Base-by-base conservation (phyloP, 1,140 invertebrate genomes). In the Cylas formicarius region DNA sequence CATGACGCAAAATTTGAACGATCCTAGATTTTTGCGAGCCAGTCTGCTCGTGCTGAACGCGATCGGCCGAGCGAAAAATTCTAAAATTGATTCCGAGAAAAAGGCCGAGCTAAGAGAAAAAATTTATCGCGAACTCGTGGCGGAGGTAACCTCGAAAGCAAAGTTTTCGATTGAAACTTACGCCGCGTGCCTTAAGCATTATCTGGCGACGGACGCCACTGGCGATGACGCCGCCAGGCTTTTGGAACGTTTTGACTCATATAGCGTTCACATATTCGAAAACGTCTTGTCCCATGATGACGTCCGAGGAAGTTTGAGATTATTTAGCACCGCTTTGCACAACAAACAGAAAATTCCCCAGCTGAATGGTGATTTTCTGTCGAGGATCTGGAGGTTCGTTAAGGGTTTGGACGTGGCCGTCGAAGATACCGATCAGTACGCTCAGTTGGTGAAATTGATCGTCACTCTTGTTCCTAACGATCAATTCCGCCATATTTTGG, bases 381-480 rank as follows among this genome's bases (percentile, higher is more conserved):
- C 55, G 21, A 44, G 52, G 23, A 50, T 57, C 13, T 63, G 58
- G 57, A 53, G 55, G 20, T 23, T 20, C n/a, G 54, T 47, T 19
- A 55, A 57, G 49, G 32, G 27, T 10, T 41, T 50, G 29, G 14
- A 48, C 8, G 24, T 50, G 2, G 13, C 35, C 18, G 22, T 32
- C 14, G 20, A 26, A 8, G 41, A 46, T 34, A 21, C 43, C 3
- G 45, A 58, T n/a, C 50, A 58, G 11, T 57, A 49, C 54, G 49
- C 52, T 13, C 52, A 55, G 36, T 27, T 61, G 17, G 26, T 58
- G 7, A 41, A 38, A 4, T 42, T 61, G 14, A 52, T 61, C 16
- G 40, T 55, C 23, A 51, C 52, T 17, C 47, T 52, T 24, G 52
- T 60, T 24, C 34, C 55, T 11, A 56, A 54, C 45, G 56, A 63